Base-by-base conservation (phyloP, 2,888 invertebrate genomes). In the Himalopsyche tibetana region DNA sequence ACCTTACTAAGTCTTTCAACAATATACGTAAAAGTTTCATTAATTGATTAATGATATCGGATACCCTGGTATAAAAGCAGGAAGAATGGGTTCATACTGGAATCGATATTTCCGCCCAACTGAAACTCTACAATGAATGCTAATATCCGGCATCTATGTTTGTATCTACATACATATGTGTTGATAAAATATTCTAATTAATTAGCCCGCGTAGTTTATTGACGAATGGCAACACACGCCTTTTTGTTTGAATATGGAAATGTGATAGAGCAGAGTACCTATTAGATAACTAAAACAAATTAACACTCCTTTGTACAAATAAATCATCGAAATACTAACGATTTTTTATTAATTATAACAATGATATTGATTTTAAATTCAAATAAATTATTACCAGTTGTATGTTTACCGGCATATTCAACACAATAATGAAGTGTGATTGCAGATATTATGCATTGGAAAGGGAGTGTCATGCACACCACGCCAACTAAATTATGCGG, bases 211-310 rank as follows among this genome's bases (percentile, higher is more conserved):
- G 36, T 36, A 36, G 4, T 74, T 74, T 74, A 74, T 74, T 74
- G 74, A 74, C 74, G 38, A 74, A 74, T 74, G 74, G 36, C 74
- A 74, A 36, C 38, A 36, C 74, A 36, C 74, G 74, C 74, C 74
- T 74, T 28, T 74, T 12, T 74, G 74, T 74, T 38, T 74, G 74
- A 74, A 74, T 74, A 74, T 74, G 74, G 74, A 74, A 74, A 74
- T 74, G 36, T 36, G 74, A 74, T 36, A 74, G 74, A 38, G 74
- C 9, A 69, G 12, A 51, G 45, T 9, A 5, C n/a, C 19, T 19
- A 36, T 12, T 74, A 74, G 74, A 74, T 74, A 74, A 38, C 74
- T 36, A 74, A 74, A 74, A 74, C 74, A 5, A 36, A 36, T 12
- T 12, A 36, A 36, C 36, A 74, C 74, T 38, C 28, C 4, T 74